Conservation (phyloP, 2,797 vertebrate genomes). For the Acrossocheilus wenchowensis region DNA sequence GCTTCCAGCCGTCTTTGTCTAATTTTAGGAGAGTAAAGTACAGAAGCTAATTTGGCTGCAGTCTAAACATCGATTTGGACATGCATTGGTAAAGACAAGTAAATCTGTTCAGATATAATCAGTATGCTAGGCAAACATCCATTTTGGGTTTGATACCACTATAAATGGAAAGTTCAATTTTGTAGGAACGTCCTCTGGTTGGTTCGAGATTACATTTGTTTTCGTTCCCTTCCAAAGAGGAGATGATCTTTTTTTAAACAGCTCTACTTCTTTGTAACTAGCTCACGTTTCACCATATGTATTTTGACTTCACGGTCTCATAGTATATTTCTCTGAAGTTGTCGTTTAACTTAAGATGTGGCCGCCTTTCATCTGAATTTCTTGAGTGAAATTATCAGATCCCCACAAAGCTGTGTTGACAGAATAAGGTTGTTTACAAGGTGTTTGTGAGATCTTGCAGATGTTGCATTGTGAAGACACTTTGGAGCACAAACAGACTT, state of each 20-base stretch:
- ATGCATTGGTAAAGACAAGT: not conserved
- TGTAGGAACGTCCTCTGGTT: not conserved
- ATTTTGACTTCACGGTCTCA: not conserved
- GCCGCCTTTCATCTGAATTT: not conserved
- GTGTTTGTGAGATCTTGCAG: conserved; percentile 27
- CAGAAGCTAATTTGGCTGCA: not conserved
- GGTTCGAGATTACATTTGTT: not conserved
- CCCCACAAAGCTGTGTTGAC: not conserved
- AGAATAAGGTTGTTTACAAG: not conserved
- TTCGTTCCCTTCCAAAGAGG: not conserved
- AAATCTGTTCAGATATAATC: conserved; percentile 24
- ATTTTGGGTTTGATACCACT: conserved; percentile 13
- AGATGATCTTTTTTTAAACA: not conserved
- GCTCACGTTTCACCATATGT: not conserved
- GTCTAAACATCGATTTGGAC: conserved; percentile 32
- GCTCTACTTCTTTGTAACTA: not conserved
- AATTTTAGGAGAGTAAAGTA: not conserved
- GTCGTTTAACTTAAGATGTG: not conserved
- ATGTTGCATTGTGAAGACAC: not conserved
- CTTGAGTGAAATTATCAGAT: not conserved
- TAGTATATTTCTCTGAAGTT: not conserved
- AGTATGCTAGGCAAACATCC: not conserved
- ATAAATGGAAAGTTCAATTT: not conserved
- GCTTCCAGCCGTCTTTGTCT: not conserved
- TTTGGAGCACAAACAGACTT: conserved; percentile 2